Percentiles rank a stretch among this genome's conserved stretches.
Evolutionary conservation across 2,113 vertebrate species (phyloP).

Genomic region (Pagrus major): DNA sequence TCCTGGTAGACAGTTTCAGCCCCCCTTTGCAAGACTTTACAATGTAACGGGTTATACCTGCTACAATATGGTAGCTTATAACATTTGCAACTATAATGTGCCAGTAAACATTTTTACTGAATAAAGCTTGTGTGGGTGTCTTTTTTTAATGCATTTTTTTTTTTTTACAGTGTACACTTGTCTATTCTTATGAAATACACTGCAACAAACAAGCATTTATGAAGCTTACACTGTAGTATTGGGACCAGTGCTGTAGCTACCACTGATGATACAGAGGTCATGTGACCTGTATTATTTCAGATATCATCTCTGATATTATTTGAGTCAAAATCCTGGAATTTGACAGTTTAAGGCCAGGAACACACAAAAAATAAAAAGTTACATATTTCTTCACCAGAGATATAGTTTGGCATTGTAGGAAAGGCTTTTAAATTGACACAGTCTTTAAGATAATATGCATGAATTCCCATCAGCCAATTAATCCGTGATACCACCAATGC

Average conservation of each 20-base stretch:
- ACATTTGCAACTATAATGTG: constrained; percentile 82
- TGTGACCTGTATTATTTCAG: neutral
- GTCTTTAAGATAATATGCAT: neutral
- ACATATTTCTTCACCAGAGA: too few relatives aligned
- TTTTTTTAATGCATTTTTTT: neutral
- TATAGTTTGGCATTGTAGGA: neutral
- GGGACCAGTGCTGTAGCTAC: neutral
- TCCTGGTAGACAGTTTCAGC: constrained; percentile 59
- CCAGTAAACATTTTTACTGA: constrained; percentile 84
- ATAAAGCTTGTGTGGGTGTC: constrained; percentile 27
- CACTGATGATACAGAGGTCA: neutral
- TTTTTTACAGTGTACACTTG: neutral
- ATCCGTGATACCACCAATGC: too few relatives aligned
- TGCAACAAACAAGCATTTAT: neutral
- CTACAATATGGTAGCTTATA: constrained; percentile 78
- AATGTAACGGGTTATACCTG: constrained; percentile 78
- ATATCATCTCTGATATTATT: neutral
- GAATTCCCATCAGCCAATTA: neutral
- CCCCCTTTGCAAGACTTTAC: constrained; percentile 72
- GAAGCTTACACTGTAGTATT: neutral
- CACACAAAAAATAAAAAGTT: neutral
- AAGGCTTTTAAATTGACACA: neutral
- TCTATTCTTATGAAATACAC: neutral
- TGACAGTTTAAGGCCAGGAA: neutral
- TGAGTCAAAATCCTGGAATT: neutral